Conservation (phyloP, 2,113 vertebrate genomes). For the Potamarius usumacintae region DNA sequence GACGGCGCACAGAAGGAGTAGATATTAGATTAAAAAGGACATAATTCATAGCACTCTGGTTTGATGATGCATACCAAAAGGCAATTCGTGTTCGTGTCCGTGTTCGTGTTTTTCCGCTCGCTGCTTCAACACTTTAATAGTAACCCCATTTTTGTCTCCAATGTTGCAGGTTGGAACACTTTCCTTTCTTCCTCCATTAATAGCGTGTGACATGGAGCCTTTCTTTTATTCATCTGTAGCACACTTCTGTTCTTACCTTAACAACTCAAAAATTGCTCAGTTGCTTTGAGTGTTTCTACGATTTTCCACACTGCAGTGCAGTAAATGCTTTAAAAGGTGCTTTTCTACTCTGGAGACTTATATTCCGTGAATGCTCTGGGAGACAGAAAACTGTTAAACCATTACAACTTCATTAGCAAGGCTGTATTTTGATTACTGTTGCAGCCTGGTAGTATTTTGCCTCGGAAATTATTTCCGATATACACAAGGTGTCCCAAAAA, state of each 20-base stretch:
- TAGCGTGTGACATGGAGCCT: constrained; percentile 35
- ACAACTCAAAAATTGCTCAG: constrained; percentile 12
- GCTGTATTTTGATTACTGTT: neutral
- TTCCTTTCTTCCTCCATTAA: neutral
- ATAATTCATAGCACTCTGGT: constrained; percentile 25
- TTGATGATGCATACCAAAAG: constrained; percentile 34
- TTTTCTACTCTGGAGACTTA: neutral
- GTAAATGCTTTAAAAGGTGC: neutral
- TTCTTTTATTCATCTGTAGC: constrained; percentile 36
- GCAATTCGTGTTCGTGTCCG: constrained; percentile 19
- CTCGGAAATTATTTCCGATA: neutral
- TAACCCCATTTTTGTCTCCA: constrained; percentile 31
- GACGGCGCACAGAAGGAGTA: constrained; percentile 35
- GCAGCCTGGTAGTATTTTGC: neutral
- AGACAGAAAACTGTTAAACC: neutral
- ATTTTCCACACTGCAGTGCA: constrained; percentile 29
- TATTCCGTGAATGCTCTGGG: neutral
- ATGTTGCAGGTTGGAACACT: constrained; percentile 24
- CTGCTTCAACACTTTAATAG: constrained; percentile 30
- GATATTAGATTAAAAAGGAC: constrained; percentile 41
- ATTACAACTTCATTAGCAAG: neutral
- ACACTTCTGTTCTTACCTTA: constrained; percentile 46
- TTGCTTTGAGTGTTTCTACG: neutral
- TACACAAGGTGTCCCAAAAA: too few relatives aligned
- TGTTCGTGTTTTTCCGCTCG: neutral